Percentiles rank a stretch among this genome's conserved stretches.
Evolutionary conservation across 2,113 vertebrate genomes (phyloP).

Genomic region (Drymodes brunneopygia): DNA sequence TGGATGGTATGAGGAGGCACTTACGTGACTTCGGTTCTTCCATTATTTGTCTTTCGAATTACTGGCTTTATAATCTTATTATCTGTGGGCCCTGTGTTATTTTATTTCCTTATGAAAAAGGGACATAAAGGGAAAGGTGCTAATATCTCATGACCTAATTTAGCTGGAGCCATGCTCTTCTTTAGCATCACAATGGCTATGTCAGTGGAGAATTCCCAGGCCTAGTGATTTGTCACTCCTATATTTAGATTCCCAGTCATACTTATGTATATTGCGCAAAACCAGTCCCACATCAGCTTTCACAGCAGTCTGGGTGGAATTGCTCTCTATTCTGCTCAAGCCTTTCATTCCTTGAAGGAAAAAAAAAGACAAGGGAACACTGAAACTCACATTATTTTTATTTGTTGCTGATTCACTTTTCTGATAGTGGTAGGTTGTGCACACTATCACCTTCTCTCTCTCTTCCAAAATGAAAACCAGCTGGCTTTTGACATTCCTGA

Average conservation of each 20-base stretch:
- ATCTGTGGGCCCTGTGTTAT: not conserved
- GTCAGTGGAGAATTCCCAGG: not conserved
- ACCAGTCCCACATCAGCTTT: not conserved
- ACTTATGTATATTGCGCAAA: not conserved
- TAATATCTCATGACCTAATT: conserved; percentile 50
- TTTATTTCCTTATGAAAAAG: conserved; percentile 38
- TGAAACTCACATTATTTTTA: not conserved
- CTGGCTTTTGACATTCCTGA: not conserved
- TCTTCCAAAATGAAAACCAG: not conserved
- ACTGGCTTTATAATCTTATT: conserved; percentile 24
- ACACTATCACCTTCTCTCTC: not conserved
- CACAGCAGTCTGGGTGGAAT: not conserved
- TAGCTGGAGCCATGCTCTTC: conserved; percentile 1
- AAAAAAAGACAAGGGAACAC: not conserved
- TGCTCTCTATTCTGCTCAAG: not conserved
- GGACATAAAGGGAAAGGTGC: not conserved
- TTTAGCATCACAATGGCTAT: not conserved
- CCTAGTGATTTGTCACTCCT: not conserved
- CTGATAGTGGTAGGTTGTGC: not conserved
- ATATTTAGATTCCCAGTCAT: conserved; percentile 8
- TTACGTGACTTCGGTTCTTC: not conserved
- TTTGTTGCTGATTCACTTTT: not conserved
- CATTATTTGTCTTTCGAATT: not conserved
- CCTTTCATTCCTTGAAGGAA: not conserved
- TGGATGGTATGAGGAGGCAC: not conserved